Conservation (phyloP, 64 coral and sea anemone species). For the Dendronephthya gigantea region DNA sequence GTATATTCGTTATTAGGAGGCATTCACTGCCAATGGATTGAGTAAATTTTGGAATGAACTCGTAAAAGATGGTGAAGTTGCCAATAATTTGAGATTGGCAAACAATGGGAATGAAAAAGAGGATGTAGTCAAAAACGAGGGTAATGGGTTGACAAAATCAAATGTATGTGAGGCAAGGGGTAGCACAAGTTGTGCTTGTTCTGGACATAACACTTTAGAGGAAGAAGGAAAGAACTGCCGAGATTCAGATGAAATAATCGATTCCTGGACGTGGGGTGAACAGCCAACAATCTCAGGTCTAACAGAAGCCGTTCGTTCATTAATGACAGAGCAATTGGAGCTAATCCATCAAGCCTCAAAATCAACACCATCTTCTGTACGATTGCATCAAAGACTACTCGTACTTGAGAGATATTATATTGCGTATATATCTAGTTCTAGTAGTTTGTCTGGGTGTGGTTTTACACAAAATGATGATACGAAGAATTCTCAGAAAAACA, state of each 20-base stretch:
- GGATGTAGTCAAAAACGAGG: neutral
- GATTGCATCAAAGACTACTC: constrained; percentile 78
- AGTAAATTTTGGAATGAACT: constrained; percentile 98
- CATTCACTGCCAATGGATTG: constrained; percentile 71
- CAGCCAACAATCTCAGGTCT: constrained; percentile 63
- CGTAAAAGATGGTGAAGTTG: constrained; percentile 93
- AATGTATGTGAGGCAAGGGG: constrained; percentile 56
- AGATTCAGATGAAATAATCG: constrained; percentile 60
- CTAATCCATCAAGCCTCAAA: constrained; percentile 82
- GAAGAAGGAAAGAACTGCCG: constrained; percentile 59
- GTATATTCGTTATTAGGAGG: constrained; percentile 31
- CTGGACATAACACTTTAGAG: constrained; percentile 70
- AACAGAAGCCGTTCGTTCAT: constrained; percentile 62
- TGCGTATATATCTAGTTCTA: constrained; percentile 27
- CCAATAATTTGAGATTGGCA: constrained; percentile 36
- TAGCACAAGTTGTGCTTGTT: constrained; percentile 63
- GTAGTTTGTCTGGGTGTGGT: neutral
- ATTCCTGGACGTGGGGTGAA: constrained; percentile 89
- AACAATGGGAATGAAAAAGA: constrained; percentile 37
- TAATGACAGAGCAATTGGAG: constrained; percentile 73
- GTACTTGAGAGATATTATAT: constrained; percentile 86
- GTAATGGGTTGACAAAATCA: neutral
- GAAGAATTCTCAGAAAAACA: neutral
- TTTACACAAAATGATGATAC: neutral
- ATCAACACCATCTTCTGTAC: constrained; percentile 80